phyloP scores from a whole-genome alignment of 2,113 vertebrate species.

The Nothoprocta perdicaria region DNA sequence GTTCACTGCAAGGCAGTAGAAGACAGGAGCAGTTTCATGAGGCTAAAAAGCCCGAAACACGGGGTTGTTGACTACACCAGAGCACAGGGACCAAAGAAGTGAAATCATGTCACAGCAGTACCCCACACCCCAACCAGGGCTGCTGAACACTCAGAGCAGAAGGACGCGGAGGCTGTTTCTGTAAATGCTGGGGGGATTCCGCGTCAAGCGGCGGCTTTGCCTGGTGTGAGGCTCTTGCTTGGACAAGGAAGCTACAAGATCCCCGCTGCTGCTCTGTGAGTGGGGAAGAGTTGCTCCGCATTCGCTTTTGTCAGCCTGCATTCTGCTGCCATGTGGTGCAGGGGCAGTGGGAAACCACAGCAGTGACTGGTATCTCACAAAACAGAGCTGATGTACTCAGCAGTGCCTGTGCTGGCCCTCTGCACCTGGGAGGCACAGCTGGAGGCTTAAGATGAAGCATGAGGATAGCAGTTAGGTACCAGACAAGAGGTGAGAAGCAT shows the following conservation, averaged over 20 bases:
- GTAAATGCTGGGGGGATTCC: neutral
- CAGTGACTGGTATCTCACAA: neutral
- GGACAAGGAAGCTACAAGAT: neutral
- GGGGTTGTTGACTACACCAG: neutral
- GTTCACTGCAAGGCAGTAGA: neutral
- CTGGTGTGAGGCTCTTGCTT: neutral
- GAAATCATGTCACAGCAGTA: too few relatives aligned
- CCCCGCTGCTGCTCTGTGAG: neutral
- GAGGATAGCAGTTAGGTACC: neutral
- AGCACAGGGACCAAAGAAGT: neutral
- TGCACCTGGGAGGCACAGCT: neutral
- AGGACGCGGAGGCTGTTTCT: neutral
- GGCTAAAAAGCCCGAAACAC: neutral
- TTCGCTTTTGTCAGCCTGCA: too few relatives aligned
- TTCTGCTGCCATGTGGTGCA: neutral
- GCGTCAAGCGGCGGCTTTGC: neutral
- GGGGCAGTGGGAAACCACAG: neutral
- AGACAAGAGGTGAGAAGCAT: neutral
- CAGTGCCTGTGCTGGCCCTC: neutral
- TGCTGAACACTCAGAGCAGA: neutral
- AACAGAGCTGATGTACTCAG: neutral
- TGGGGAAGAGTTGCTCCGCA: neutral
- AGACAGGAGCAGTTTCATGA: neutral
- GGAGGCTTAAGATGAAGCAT: neutral
- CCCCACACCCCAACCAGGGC: neutral